Evolutionary conservation across 2,888 invertebrate genomes (phyloP), one percentile per base, ranked within the genome.

Genomic region (Venustoraphidia nigricollis): DNA sequence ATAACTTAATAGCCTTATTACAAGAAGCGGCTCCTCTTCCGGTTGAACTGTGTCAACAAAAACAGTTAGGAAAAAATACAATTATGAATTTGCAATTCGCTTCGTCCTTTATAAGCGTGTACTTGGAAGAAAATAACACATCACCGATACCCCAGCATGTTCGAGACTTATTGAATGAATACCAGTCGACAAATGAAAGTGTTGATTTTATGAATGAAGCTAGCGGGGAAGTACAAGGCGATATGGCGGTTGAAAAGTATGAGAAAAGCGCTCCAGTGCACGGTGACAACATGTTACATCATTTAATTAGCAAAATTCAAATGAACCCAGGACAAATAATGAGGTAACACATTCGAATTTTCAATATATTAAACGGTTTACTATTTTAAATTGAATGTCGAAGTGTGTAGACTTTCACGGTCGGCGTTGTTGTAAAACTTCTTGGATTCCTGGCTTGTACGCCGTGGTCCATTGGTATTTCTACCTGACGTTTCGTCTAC

Each of bases 231-330:
- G 52, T 10, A 37, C 39, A 36, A 34, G 54, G 52, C n/a, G 66
- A 66, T 10, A 60, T 60, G 2, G 64, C 60, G 10, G 66, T 70
- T 10, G 91, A 91, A 59, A 71, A 76, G 27, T 92, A 92, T 60
- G 92, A 92, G 59, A 87, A 85, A 57, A 73, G 77, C 1, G 62
- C 77, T 47, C 88, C 91, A 0, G 73, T 79, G 34, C 91, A 92
- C 61, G 91, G 90, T 0, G 91, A 92, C 64, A 70, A 78, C 53
- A 72, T 85, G 65, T 90, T 89, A 61, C 84, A 91, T 63, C 76
- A 83, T 50, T 90, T 91, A 60, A 63, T 84, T 17, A 77, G 79
- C 41, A 77, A 78, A 50, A 71, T 91, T 47, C 77, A 83, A 53
- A 68, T 71, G 44, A 85, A 84, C 70, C 88, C 89, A 1, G 82